A percentile compares a stretch with the other conserved stretches of the same genome.
These are phyloP conservation scores for Neomorphus geoffroyi DNA, from an alignment of 2,797 vertebrate genomes.

Conservation along the genomic window DNA sequence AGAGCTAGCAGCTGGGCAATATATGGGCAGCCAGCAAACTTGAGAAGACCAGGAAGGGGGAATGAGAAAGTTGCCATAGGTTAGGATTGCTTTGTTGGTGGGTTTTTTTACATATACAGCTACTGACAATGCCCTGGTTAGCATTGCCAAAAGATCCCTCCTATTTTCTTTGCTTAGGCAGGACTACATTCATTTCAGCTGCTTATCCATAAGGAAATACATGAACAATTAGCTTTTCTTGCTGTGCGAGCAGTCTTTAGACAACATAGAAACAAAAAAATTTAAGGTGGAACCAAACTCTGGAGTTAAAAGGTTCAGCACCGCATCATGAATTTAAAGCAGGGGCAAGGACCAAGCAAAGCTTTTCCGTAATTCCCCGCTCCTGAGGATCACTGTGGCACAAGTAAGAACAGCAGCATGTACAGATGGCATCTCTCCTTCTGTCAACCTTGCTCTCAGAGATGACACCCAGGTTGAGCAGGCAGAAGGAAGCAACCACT, in stretches of 20 bases:
- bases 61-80: not conserved
- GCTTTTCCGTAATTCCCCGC: not conserved
- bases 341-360: not conserved
- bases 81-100: not conserved
- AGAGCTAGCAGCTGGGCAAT: not conserved
- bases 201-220: not conserved
- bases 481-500: not conserved
- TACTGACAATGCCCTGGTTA: not conserved
- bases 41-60: not conserved
- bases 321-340: not conserved
- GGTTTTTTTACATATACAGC: not conserved
- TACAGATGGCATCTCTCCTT: not conserved
- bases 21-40: not conserved
- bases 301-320: not conserved
- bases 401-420: not conserved
- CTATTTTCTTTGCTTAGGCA: not conserved
- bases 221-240: not conserved
- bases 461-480: not conserved
- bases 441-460: not conserved
- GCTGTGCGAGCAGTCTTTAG: not conserved
- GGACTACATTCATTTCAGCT: not conserved
- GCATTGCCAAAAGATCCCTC: not conserved
- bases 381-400: not conserved
- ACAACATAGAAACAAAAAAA: not conserved
- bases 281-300: not conserved